A percentile compares a stretch with the other conserved stretches of the same genome.
Conservation (phyloP, 2,888 invertebrate genomes). For the Oscheius myriophilus region DNA sequence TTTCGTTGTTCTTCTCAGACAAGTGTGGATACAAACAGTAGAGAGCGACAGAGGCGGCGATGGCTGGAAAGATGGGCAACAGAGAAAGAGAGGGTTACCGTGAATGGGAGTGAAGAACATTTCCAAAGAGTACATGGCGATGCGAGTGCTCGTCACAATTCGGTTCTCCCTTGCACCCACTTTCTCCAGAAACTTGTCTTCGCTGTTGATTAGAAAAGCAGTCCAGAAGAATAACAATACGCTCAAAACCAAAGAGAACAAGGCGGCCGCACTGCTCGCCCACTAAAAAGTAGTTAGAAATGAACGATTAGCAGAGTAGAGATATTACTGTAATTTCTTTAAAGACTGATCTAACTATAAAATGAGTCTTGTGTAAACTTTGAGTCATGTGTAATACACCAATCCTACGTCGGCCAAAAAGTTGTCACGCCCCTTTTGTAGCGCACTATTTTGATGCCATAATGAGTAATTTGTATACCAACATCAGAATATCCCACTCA, state of each 20-base stretch:
- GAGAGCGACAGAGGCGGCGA: constrained; percentile 53
- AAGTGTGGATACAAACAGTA: constrained; percentile 62
- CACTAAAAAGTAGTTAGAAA: constrained; percentile 44
- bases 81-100: constrained; percentile 41
- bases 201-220: constrained; percentile 62
- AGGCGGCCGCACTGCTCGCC: constrained; percentile 56
- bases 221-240: constrained; percentile 66
- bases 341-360: no score
- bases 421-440: no score
- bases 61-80: constrained; percentile 43
- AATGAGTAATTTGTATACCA: no score
- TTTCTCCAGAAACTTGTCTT: constrained; percentile 48
- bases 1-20: constrained; percentile 46
- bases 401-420: no score
- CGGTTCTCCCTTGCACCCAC: constrained; percentile 57
- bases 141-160: constrained; percentile 68
- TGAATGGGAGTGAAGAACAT: constrained; percentile 68
- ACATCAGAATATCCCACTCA: no score
- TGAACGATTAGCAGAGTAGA: no score
- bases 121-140: constrained; percentile 69
- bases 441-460: no score
- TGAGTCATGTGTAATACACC: no score
- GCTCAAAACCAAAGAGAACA: constrained; percentile 59
- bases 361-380: no score
- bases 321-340: no score